A percentile compares a stretch with the other conserved stretches of the same genome.
These are phyloP conservation scores for Hemithea aestivaria DNA, from an alignment of 2,888 invertebrate genomes.

Conservation along the genomic window DNA sequence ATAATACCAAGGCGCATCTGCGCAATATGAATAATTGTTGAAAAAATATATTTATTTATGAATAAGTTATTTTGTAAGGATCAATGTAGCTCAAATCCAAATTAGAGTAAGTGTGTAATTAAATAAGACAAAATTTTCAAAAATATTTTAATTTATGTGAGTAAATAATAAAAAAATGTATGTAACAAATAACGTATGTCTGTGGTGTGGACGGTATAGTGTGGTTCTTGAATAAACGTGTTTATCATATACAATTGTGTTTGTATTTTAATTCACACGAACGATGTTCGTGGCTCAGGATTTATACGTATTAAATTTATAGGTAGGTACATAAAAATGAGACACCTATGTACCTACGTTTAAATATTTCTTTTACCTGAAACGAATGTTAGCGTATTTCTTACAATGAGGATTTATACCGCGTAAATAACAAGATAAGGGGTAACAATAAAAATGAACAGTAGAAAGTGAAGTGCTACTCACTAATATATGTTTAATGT, in stretches of 20 bases:
- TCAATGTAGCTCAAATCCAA: constrained; percentile 21
- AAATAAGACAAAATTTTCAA: constrained; percentile 10
- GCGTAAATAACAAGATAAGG: too few species aligned
- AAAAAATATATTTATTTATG: constrained; percentile 4
- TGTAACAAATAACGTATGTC: constrained; percentile 52
- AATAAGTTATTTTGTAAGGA: constrained; percentile 16
- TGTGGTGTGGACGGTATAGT: constrained; percentile 52
- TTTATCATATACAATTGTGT: constrained; percentile 58
- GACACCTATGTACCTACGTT: too few species aligned
- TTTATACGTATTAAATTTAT: too few species aligned
- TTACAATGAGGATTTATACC: too few species aligned
- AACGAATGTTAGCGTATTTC: too few species aligned
- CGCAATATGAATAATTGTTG: constrained; percentile 16
- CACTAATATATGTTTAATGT: too few species aligned
- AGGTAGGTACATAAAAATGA: too few species aligned
- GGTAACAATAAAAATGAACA: too few species aligned
- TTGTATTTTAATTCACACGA: constrained; percentile 55
- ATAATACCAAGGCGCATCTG: constrained; percentile 42
- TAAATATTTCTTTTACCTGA: background rate
- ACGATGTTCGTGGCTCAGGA: constrained; percentile 26
- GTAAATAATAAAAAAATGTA: constrained; percentile 33
- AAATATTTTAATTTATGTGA: constrained; percentile 18
- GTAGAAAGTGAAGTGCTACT: too few species aligned
- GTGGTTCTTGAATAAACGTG: constrained; percentile 68
- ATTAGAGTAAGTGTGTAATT: constrained; percentile 13